These are phyloP conservation scores for Phyllotis vaccarum DNA, from an alignment of 2,797 vertebrate species.

Conservation along the genomic window DNA sequence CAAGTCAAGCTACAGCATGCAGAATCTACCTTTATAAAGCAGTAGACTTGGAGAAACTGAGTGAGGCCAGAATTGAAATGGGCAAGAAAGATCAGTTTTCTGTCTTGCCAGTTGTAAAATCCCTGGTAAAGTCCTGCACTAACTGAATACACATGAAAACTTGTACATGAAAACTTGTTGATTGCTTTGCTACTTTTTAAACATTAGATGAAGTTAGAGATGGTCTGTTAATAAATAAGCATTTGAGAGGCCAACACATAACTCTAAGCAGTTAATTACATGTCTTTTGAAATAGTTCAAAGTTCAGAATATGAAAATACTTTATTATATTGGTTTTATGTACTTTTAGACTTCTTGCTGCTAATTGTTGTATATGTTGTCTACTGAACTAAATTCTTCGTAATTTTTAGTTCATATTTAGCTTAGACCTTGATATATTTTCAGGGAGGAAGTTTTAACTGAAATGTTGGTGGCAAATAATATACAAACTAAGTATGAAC, in stretches of 20 bases:
- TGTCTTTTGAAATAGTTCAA: background rate
- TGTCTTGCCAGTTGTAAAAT: constrained; percentile 37
- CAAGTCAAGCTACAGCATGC: background rate
- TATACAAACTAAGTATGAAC: background rate
- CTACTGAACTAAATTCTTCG: background rate
- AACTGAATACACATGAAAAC: constrained; percentile 55
- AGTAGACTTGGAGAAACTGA: constrained; percentile 23
- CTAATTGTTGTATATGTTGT: background rate
- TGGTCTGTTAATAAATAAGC: background rate
- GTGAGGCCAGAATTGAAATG: constrained; percentile 3
- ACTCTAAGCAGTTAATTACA: background rate
- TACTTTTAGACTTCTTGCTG: background rate
- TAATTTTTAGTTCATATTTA: constrained; percentile 11
- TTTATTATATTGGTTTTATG: background rate
- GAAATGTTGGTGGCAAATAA: background rate
- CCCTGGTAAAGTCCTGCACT: constrained; percentile 14
- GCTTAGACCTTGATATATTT: background rate
- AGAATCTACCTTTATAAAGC: constrained; percentile 9
- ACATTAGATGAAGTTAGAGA: background rate
- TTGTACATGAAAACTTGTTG: constrained; percentile 52
- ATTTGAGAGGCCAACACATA: background rate
- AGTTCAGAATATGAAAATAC: background rate
- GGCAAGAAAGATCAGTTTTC: background rate
- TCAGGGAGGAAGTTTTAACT: background rate
- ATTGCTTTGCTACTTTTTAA: constrained; percentile 18